Base-by-base conservation (phyloP, 2,113 vertebrate species). In the Lasiurus cinereus region DNA sequence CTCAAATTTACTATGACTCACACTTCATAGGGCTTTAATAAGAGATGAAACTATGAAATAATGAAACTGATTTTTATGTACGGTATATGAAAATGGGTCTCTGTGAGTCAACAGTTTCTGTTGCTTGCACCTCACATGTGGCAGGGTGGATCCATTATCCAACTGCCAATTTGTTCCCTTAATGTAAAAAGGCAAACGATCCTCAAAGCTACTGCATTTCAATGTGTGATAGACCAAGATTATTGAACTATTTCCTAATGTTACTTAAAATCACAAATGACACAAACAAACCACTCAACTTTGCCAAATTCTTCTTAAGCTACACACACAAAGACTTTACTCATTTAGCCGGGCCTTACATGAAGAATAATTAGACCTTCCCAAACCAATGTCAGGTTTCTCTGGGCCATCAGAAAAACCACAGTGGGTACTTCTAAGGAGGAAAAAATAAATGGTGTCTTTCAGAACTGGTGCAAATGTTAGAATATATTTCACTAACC, bases 1-100 rank as follows among this genome's bases (percentile, higher is more conserved):
- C 77, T 95, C 18, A 5, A 31, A 33, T 90, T 96, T 69, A 48
- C 88, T 33, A 22, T 96, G 96, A 96, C 88, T 97, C 96, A 93
- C 67, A 76, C 79, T 87, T 84, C n/a, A 54, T 52, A 69, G 31
- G 36, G 24, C 31, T 72, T 59, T 73, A 69, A 54, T 3, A 52
- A 27, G 77, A 90, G 77, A 76, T 64, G 46, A 91, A 87, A 83
- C 15, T 54, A 43, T 14, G 70, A 85, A 93, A 86, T n/a, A 72
- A 89, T 72, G 90, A 91, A 83, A 59, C 36, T 29, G 54, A 66
- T 64, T 92, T 97, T 56, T 77, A 12, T 46, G 54, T 69, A 80
- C 21, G 3, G 19, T 54, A 4, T 85, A 43, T 83, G 85, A 86
- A 88, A 96, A 95, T 36, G 52, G 83, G 56, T 59, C 83, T 70